Conservation (phyloP, 2,113 vertebrate species). For the Ibidorhyncha struthersii region DNA sequence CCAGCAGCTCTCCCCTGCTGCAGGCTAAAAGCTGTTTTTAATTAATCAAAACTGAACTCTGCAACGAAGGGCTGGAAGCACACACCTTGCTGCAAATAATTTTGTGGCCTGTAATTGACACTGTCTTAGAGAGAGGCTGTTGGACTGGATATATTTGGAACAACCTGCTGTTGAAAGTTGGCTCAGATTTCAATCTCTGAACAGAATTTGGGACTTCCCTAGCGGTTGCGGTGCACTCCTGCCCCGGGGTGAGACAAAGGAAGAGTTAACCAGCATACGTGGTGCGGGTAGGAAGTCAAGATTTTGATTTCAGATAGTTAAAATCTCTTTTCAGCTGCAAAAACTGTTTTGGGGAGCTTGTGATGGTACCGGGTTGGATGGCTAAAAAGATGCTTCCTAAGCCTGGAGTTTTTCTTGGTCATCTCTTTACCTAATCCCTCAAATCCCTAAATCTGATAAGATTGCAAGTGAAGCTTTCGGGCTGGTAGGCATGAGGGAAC, state of each 20-base stretch:
- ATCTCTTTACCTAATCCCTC: background rate
- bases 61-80: background rate
- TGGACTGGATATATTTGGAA: background rate
- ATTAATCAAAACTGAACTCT: background rate
- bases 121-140: background rate
- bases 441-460: background rate
- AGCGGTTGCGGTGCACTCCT: background rate
- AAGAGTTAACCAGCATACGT: background rate
- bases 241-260: background rate
- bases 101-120: background rate
- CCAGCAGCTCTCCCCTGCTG: background rate
- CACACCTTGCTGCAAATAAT: background rate
- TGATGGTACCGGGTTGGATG: background rate
- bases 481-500: background rate
- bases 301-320: background rate
- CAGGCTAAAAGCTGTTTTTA: background rate
- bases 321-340: background rate
- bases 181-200: background rate
- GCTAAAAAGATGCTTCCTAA: background rate
- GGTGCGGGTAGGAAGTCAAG: background rate
- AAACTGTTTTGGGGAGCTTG: background rate
- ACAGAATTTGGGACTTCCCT: background rate
- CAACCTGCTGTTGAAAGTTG: background rate
- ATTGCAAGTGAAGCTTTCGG: background rate
- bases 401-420: background rate